Conservation (phyloP, 2,888 invertebrate species). For the Drosophila borealis region DNA sequence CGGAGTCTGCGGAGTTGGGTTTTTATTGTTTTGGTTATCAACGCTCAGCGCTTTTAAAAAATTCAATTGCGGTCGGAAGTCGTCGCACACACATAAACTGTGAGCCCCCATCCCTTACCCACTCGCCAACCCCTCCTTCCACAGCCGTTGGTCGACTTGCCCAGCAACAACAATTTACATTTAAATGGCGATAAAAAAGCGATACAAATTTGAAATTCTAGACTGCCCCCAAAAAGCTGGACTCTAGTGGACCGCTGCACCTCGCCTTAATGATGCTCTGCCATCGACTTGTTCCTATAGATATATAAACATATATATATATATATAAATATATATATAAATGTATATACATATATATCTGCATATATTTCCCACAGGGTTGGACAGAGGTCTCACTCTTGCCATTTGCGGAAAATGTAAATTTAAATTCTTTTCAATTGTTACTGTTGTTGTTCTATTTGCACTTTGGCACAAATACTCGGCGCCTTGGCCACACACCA, state of each 20-base stretch:
- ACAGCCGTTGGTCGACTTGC: slow-evolving; percentile 33
- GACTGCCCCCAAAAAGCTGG: slow-evolving; percentile 42
- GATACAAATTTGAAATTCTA: slow-evolving; percentile 80
- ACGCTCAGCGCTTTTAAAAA: slow-evolving; percentile 81
- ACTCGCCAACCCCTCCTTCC: not conserved
- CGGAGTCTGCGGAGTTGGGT: slow-evolving; percentile 46
- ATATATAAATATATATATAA: not conserved
- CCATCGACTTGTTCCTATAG: slow-evolving; percentile 25
- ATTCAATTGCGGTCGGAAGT: slow-evolving; percentile 82
- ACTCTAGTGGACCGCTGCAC: slow-evolving; percentile 35
- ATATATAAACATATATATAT: not conserved
- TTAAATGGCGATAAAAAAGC: slow-evolving; percentile 78
- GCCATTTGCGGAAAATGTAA: slow-evolving; percentile 78
- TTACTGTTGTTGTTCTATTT: slow-evolving; percentile 80
- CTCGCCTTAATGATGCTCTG: slow-evolving; percentile 72
- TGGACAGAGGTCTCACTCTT: slow-evolving; percentile 29
- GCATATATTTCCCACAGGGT: slow-evolving; percentile 6
- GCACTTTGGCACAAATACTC: slow-evolving; percentile 74
- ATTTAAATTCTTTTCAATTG: slow-evolving; percentile 83
- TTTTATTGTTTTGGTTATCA: slow-evolving; percentile 81
- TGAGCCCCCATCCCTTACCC: slow-evolving; percentile 27
- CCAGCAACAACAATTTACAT: slow-evolving; percentile 71
- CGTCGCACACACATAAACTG: slow-evolving; percentile 78
- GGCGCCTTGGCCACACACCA: slow-evolving; percentile 58
- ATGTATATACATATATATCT: not conserved